Percentiles rank a stretch among this genome's conserved stretches.
Conservation (phyloP, 2,888 invertebrate genomes). For the Neoitamus cyanurus region DNA sequence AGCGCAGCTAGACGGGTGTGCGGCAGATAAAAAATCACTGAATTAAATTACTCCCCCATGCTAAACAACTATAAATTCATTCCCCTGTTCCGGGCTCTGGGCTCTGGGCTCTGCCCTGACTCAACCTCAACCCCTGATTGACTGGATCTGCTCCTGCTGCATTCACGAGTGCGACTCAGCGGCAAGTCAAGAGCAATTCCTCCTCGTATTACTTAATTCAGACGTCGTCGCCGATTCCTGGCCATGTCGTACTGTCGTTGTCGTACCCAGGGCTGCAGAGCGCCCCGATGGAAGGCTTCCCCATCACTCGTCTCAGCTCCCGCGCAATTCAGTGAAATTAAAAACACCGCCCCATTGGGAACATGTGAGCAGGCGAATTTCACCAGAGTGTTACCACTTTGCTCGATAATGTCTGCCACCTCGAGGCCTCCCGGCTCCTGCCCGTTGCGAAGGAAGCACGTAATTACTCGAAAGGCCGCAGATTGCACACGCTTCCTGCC, state of each 20-base stretch:
- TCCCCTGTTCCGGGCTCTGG: too few relatives aligned
- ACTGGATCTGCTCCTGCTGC: not conserved
- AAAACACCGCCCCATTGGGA: not conserved
- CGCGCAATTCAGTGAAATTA: not conserved
- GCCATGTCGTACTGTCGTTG: too few relatives aligned
- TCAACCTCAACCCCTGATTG: not conserved
- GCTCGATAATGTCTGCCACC: too few relatives aligned
- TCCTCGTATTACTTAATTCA: not conserved
- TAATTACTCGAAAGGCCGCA: not conserved
- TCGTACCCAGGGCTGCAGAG: not conserved
- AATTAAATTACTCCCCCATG: not conserved
- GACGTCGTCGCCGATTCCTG: too few relatives aligned
- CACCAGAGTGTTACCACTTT: not conserved
- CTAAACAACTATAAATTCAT: slow-evolving; percentile 8
- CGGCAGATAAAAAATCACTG: not conserved
- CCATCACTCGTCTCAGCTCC: not conserved
- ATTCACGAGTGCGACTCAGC: not conserved
- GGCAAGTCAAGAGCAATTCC: not conserved
- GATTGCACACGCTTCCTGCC: not conserved
- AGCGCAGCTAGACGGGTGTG: too few relatives aligned
- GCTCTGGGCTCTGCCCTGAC: not conserved
- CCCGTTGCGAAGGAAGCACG: not conserved
- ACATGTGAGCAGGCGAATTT: not conserved
- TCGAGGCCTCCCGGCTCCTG: not conserved
- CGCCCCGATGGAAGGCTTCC: not conserved